Base-by-base conservation (phyloP, 2,888 invertebrate genomes). In the Lochmaea capreae region DNA sequence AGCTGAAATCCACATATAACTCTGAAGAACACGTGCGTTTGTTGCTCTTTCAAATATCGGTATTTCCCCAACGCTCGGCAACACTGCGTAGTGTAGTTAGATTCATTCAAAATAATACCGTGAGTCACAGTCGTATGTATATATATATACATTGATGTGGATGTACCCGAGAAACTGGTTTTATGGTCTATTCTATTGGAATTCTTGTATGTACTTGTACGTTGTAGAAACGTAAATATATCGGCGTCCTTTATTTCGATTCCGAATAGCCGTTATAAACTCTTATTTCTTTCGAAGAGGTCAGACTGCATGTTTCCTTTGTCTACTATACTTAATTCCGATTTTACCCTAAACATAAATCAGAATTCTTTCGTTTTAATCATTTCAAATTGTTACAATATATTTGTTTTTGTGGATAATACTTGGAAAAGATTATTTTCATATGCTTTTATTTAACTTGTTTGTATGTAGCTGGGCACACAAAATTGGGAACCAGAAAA, bases 171-270 rank as follows among this genome's bases (percentile, higher is more conserved):
- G 49, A 52, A 68, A 68, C 68, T 62, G 68, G 68, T 68, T 68
- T 68, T 68, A 33, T 42, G 18, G 62, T 16, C 39, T 62, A 62
- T 61, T 68, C 61, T 61, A 22, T 59, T 58, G 12, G 59, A 59
- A 59, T 59, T 67, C 67, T 43, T 67, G 67, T 67, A 58, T 67
- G 33, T 67, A 67, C 67, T 67, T 67, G 67, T 61, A 9, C 12
- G 39, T 26, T 33, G 33, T 33, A n/a, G n/a, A n/a, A n/a, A 33
- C 33, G 33, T 33, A 39, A 10, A 61, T 61, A 39, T 67, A 61
- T 61, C 67, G 59, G 59, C 59, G 46, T 67, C 46, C 46, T 61
- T 67, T 59, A 61, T 61, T 61, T 61, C 61, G 61, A 61, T n/a
- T 16, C n/a, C n/a, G 58, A 59, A 59, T 67, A 61, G 67, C 67